A percentile compares a stretch with the other conserved stretches of the same genome.
phyloP scores from a whole-genome alignment of 2,888 invertebrate species.

The Pocota personata region DNA sequence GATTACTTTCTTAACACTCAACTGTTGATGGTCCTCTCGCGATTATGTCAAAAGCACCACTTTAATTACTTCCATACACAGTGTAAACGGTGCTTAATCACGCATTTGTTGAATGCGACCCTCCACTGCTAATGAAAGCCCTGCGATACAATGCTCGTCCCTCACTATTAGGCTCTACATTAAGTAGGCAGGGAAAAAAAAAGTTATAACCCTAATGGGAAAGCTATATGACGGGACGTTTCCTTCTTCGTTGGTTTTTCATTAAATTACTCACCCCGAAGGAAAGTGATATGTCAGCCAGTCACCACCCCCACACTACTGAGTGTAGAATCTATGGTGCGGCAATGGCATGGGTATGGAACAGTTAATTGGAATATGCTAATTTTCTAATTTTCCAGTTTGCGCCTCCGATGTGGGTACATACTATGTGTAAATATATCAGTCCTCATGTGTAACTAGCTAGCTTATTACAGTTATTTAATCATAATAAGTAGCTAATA shows the following conservation, averaged over 20 bases:
- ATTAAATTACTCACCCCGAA: conserved; percentile 56
- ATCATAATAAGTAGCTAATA: conserved; percentile 7
- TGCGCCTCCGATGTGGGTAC: background rate
- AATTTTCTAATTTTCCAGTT: conserved; percentile 53
- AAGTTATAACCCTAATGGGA: conserved; percentile 44
- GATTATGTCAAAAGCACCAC: conserved; percentile 42
- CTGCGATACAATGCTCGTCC: background rate
- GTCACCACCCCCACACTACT: background rate
- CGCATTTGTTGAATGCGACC: conserved; percentile 52
- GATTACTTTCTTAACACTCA: conserved; percentile 40
- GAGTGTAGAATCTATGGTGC: background rate
- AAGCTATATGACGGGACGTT: conserved; percentile 34
- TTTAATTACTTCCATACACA: conserved; percentile 50
- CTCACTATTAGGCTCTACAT: background rate
- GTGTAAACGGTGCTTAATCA: conserved; percentile 53
- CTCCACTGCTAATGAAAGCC: conserved; percentile 1
- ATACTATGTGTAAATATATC: background rate
- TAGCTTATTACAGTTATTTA: conserved; percentile 8
- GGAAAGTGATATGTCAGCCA: conserved; percentile 49
- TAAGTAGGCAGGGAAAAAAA: conserved; percentile 13
- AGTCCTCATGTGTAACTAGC: background rate
- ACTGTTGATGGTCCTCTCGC: conserved; percentile 54
- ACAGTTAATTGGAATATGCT: conserved; percentile 59
- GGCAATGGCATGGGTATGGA: conserved; percentile 19
- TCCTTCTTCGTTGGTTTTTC: conserved; percentile 31